A percentile compares a stretch with the other conserved stretches of the same genome.
Evolutionary conservation across 2,888 invertebrate species (phyloP).

Genomic region (Teinopalpus imperialis): DNA sequence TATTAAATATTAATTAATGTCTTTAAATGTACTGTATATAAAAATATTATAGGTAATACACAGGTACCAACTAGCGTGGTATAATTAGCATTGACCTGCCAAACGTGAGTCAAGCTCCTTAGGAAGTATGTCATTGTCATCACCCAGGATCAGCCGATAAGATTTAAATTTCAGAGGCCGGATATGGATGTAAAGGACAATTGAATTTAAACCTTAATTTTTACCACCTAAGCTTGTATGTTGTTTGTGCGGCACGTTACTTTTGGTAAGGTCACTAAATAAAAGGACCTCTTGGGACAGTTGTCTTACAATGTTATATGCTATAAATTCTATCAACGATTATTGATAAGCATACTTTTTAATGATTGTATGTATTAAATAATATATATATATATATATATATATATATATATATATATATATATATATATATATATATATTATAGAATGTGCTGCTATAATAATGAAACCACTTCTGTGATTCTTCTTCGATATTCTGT

Average conservation of each 20-base stretch:
- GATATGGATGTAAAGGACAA: conserved; percentile 2
- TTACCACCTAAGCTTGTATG: conserved; percentile 8
- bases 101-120: conserved; percentile 26
- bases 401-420: too few species aligned
- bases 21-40: neutral
- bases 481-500: too few species aligned
- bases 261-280: conserved; percentile 13
- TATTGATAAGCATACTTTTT: neutral
- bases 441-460: too few species aligned
- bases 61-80: conserved; percentile 13
- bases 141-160: conserved; percentile 27
- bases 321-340: conserved; percentile 3
- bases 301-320: conserved; percentile 3
- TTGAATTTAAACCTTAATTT: conserved; percentile 9
- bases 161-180: conserved; percentile 25
- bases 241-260: neutral
- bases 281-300: conserved; percentile 14
- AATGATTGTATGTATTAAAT: too few species aligned
- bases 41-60: neutral
- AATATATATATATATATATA: too few species aligned
- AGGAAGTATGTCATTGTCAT: conserved; percentile 31
- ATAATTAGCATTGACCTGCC: conserved; percentile 34
- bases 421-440: too few species aligned
- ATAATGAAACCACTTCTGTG: too few species aligned
- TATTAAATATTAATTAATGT: too few species aligned